Base-by-base conservation (phyloP, 2,113 vertebrate genomes). In the Lophura nycthemera region DNA sequence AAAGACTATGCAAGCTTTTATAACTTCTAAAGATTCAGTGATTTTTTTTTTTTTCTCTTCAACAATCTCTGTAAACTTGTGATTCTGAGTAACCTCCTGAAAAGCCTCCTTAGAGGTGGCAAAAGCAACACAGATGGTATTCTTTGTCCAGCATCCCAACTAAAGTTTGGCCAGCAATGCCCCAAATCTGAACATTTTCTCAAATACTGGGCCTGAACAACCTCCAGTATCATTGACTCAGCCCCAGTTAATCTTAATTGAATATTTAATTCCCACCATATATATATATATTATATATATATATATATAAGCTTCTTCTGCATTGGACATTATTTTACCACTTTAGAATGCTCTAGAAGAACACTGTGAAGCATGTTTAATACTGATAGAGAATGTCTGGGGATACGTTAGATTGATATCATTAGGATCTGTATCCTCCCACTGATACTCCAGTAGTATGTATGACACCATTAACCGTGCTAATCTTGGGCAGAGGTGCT, bases 351-450 rank as follows among this genome's bases (percentile, higher is more conserved):
- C 29, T 80, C 21, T 22, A 77, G n/a, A 74, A 59, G 36, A 86
- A 15, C 1, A 16, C 8, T 1, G 1, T 25, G 8, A 12, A 84
- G 22, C 1, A 2, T 43, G 10, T 77, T 74, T 70, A 80, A 48
- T 76, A 66, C 48, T 61, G 48, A 30, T 34, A 50, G 21, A 80
- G 21, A 4, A 4, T 48, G 17, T 69, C 81, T 88, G 66, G 38
- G 22, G 22, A 34, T 85, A 18, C 57, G 79, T 61, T 59, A 63
- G 56, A 40, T 42, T 0, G 0, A 45, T 56, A 29, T 18, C 1
- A 0, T 32, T 36, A 86, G n/a, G n/a, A 92, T 80, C 32, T 80
- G 6, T 63, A 71, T 42, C 17, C 8, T 88, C 50, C 14, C 6
- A 27, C 2, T 64, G 72, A 59, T 63, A 14, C 24, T 45, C n/a